Percentiles rank a stretch among this genome's conserved stretches.
These are phyloP conservation scores for Bicyclus anynana DNA, from an alignment of 1,140 invertebrate species.

Conservation along the genomic window DNA sequence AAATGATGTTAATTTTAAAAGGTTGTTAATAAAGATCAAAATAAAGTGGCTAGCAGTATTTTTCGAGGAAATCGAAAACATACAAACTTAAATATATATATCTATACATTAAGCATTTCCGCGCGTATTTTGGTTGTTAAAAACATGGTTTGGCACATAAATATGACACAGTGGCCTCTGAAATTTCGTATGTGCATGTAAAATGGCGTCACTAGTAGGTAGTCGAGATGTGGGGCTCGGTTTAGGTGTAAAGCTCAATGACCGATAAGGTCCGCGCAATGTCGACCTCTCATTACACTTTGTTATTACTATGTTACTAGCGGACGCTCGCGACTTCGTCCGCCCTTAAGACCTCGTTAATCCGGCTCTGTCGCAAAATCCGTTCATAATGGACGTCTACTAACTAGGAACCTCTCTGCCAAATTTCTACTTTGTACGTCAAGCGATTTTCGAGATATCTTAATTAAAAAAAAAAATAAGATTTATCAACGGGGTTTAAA, in stretches of 20 bases:
- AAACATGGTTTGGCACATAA: background rate
- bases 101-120: no score
- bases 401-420: no score
- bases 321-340: background rate
- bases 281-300: slow-evolving; percentile 35
- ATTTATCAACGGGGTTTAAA: no score
- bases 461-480: no score
- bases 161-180: slow-evolving; percentile 23
- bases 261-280: slow-evolving; percentile 66
- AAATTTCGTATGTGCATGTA: slow-evolving; percentile 49
- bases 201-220: slow-evolving; percentile 31
- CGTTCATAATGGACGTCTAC: no score
- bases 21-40: background rate
- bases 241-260: slow-evolving; percentile 73
- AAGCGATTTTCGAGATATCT: no score
- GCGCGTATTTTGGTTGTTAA: no score
- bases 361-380: no score
- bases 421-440: no score
- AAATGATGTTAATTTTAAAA: no score
- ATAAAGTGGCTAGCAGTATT: background rate
- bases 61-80: background rate
- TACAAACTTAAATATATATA: background rate
- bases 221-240: slow-evolving; percentile 63
- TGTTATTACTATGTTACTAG: background rate
- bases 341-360: no score